Evolutionary conservation across 2,888 invertebrate genomes (phyloP).

Genomic region (Lucinisca nassula): DNA sequence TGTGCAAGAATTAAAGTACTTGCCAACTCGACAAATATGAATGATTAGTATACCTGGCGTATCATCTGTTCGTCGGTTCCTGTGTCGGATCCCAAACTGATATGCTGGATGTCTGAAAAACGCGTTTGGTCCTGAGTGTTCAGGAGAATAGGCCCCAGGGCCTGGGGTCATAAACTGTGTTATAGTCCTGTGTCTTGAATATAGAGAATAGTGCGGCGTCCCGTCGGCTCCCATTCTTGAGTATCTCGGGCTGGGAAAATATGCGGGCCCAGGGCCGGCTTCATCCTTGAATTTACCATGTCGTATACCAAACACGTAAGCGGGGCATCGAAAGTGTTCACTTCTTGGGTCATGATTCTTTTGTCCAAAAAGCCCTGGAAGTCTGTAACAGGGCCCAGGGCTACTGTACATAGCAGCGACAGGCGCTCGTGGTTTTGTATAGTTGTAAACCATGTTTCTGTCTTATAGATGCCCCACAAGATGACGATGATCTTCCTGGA

Average conservation of each 20-base stretch:
- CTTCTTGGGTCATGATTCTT: constrained; percentile 85
- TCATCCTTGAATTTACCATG: constrained; percentile 84
- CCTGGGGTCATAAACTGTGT: constrained; percentile 84
- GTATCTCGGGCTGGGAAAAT: constrained; percentile 79
- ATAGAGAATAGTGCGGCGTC: constrained; percentile 86
- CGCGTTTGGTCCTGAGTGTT: constrained; percentile 78
- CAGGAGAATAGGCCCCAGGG: constrained; percentile 87
- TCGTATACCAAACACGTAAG: constrained; percentile 83
- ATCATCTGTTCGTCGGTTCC: constrained; percentile 82
- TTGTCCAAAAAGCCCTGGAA: constrained; percentile 85
- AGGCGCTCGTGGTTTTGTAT: constrained; percentile 83
- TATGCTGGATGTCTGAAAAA: constrained; percentile 82
- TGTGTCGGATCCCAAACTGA: constrained; percentile 85
- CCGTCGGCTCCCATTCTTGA: constrained; percentile 85
- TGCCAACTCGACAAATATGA: too few species aligned
- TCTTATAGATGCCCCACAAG: background rate
- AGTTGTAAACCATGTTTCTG: constrained; percentile 72
- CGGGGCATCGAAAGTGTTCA: constrained; percentile 81
- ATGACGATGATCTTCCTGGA: background rate
- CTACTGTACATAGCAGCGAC: constrained; percentile 86
- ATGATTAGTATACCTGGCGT: constrained; percentile 85
- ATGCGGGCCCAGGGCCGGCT: constrained; percentile 85
- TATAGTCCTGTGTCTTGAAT: constrained; percentile 77
- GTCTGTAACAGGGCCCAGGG: constrained; percentile 86
- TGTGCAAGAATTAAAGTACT: too few species aligned